Percentiles rank a stretch among this genome's conserved stretches.
Evolutionary conservation across 2,888 invertebrate genomes (phyloP).

Genomic region (Campoplex capitator): DNA sequence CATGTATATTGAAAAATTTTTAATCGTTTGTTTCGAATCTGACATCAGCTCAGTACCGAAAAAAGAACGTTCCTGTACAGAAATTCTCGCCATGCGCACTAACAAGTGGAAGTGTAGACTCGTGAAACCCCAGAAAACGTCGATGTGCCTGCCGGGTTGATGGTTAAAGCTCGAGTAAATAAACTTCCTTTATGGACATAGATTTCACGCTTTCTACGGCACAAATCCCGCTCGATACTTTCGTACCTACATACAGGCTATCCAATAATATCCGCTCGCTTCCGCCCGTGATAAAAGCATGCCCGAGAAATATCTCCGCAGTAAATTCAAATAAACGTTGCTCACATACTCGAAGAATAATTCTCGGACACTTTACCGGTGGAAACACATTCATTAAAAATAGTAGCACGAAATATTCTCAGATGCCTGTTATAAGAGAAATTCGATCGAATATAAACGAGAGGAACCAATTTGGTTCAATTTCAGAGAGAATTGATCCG

Average conservation of each 20-base stretch:
- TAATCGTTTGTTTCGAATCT: not conserved
- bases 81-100: not conserved
- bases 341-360: conserved; percentile 11
- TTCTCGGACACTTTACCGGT: conserved; percentile 28
- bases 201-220: conserved; percentile 57
- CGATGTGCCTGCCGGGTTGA: conserved; percentile 24
- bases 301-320: conserved; percentile 48
- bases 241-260: conserved; percentile 51
- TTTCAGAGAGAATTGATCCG: not conserved
- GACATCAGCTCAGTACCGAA: not conserved
- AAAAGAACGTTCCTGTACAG: not conserved
- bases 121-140: conserved; percentile 24
- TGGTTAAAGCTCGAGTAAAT: conserved; percentile 30
- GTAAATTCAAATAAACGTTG: conserved; percentile 12
- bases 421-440: not conserved
- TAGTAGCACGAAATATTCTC: not conserved
- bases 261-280: conserved; percentile 58
- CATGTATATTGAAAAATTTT: not conserved
- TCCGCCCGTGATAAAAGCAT: conserved; percentile 60
- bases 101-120: not conserved
- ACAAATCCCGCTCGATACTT: conserved; percentile 38
- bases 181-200: conserved; percentile 61
- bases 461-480: not conserved
- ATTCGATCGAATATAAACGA: not conserved
- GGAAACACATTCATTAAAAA: not conserved